These are phyloP conservation scores for Amphipyra tragopoginis DNA, from an alignment of 2,888 invertebrate genomes.

Conservation along the genomic window DNA sequence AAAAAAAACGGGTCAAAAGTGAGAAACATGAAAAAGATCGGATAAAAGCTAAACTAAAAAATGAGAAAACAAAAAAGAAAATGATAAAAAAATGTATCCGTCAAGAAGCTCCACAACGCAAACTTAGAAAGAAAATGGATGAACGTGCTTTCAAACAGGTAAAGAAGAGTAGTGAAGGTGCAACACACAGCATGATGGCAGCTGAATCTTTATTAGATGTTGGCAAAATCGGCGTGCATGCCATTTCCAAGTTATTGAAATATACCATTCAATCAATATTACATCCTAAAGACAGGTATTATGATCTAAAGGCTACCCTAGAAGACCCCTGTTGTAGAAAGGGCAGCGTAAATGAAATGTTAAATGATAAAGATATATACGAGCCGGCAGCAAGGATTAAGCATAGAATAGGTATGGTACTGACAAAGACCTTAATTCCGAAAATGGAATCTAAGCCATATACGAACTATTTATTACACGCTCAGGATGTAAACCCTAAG, in stretches of 20 bases:
- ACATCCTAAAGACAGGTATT: constrained; percentile 1
- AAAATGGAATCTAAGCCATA: constrained; percentile 5
- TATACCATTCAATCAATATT: not conserved
- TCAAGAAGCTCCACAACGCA: not conserved
- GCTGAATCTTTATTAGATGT: constrained; percentile 13
- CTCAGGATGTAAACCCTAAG: constrained; percentile 2
- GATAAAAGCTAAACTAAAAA: not conserved
- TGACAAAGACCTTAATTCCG: not conserved
- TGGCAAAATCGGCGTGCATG: constrained; percentile 3
- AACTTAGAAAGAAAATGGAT: constrained; percentile 12
- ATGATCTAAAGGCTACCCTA: not conserved
- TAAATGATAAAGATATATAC: constrained; percentile 17
- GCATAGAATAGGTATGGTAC: constrained; percentile 14
- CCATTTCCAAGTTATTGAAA: not conserved
- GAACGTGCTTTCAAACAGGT: constrained; percentile 23
- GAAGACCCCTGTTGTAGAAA: not conserved
- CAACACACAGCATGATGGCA: not conserved
- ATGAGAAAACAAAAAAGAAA: not conserved
- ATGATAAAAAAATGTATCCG: not conserved
- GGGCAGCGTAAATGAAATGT: not conserved
- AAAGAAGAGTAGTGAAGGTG: not conserved
- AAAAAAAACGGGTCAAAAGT: not conserved
- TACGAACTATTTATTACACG: constrained; percentile 8
- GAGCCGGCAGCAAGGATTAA: constrained; percentile 25
- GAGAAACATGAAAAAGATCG: not conserved